Evolutionary conservation across 2,113 vertebrate species (phyloP).

Genomic region (Apistogramma diplotaenia): DNA sequence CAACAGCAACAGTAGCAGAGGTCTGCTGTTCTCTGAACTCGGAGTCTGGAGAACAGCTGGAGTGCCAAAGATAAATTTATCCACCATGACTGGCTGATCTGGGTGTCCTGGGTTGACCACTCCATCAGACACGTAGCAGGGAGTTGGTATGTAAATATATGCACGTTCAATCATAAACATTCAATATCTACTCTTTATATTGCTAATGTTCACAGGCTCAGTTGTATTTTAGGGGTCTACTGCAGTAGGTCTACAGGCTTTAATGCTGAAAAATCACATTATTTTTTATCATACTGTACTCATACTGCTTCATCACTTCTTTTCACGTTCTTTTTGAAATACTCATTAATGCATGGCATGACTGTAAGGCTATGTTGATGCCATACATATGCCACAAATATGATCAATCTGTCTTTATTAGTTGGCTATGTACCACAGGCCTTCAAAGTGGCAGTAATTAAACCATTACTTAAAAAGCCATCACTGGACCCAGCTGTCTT

Average conservation of each 20-base stretch:
- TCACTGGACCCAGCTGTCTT: too few relatives aligned
- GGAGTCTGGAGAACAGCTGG: constrained; percentile 26
- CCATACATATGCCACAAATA: neutral
- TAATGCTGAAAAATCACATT: neutral
- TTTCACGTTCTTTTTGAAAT: neutral
- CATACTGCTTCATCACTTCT: accelerated
- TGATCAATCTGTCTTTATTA: too few relatives aligned
- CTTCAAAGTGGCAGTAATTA: too few relatives aligned
- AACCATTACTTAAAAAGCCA: too few relatives aligned
- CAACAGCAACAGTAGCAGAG: neutral
- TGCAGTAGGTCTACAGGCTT: neutral
- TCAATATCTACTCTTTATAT: neutral
- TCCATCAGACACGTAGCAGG: constrained; percentile 1
- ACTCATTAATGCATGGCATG: neutral
- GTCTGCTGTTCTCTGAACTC: constrained; percentile 35
- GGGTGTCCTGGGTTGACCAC: constrained; percentile 33
- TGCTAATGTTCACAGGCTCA: neutral
- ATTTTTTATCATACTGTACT: neutral
- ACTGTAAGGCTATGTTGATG: neutral
- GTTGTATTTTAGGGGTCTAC: neutral
- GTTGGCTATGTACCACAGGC: too few relatives aligned
- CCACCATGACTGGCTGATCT: constrained; percentile 7
- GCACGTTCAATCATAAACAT: neutral
- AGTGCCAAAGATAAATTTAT: constrained; percentile 29
- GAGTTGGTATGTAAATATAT: neutral